phyloP scores from a whole-genome alignment of 2,888 invertebrate species.

The Sarcophaga carnaria region DNA sequence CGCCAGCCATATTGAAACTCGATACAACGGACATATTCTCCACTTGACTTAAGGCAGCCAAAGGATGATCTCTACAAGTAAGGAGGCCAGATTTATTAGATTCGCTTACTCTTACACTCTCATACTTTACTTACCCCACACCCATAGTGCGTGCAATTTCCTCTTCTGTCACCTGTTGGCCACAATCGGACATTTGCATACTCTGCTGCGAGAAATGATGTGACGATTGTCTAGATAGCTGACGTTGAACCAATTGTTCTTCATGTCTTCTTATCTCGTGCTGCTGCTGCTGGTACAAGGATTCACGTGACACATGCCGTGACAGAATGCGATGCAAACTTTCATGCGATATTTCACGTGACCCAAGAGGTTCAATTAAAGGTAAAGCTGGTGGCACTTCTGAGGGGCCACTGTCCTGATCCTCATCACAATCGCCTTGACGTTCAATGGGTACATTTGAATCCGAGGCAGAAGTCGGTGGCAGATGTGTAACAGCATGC shows the following conservation, averaged over 20 bases:
- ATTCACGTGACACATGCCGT: constrained; percentile 85
- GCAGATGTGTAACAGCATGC: constrained; percentile 66
- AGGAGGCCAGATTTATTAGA: not conserved
- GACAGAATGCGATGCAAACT: constrained; percentile 85
- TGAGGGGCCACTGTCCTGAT: constrained; percentile 91
- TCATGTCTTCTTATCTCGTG: constrained; percentile 84
- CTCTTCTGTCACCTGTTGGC: constrained; percentile 95
- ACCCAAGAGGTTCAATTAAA: constrained; percentile 89
- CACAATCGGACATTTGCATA: constrained; percentile 88
- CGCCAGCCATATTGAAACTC: constrained; percentile 85
- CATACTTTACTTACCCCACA: constrained; percentile 82
- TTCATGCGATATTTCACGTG: constrained; percentile 91
- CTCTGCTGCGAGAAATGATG: constrained; percentile 89
- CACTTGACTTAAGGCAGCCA: constrained; percentile 94
- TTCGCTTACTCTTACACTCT: not conserved
- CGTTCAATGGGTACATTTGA: constrained; percentile 66
- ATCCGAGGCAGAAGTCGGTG: constrained; percentile 61
- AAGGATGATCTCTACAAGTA: constrained; percentile 88
- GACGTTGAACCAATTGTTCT: constrained; percentile 79
- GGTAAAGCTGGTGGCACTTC: constrained; percentile 92
- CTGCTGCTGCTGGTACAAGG: constrained; percentile 83
- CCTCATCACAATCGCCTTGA: constrained; percentile 84
- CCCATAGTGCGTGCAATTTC: constrained; percentile 95
- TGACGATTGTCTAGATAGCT: constrained; percentile 79
- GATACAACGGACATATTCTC: constrained; percentile 93